Evolutionary conservation across 2,888 invertebrate genomes (phyloP).

Genomic region (Drosophila meridionalis): DNA sequence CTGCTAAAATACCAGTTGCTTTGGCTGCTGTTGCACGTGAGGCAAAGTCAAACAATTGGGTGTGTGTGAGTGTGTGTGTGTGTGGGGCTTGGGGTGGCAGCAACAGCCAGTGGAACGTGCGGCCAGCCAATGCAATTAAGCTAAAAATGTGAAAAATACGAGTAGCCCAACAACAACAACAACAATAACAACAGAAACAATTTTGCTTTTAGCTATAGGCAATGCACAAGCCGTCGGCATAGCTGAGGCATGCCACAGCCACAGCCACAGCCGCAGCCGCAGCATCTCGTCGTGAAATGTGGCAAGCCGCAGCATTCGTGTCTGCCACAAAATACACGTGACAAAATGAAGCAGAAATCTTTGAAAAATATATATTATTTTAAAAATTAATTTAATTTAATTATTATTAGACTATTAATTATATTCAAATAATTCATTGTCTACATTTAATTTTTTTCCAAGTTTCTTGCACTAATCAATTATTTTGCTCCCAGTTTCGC

Average conservation of each 20-base stretch:
- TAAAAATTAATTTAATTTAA: background rate
- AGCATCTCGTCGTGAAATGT: conserved; percentile 27
- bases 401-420: background rate
- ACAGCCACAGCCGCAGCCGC: conserved; percentile 16
- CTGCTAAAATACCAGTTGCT: conserved; percentile 73
- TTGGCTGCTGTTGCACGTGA: conserved; percentile 55
- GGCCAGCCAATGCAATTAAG: conserved; percentile 79
- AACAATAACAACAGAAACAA: conserved; percentile 4
- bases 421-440: no score
- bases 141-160: conserved; percentile 77
- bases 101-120: conserved; percentile 66
- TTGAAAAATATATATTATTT: background rate
- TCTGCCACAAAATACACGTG: conserved; percentile 23
- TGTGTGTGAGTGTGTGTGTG: background rate
- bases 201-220: conserved; percentile 4
- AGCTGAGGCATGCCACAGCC: conserved; percentile 23
- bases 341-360: background rate
- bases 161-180: conserved; percentile 26
- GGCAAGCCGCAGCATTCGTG: conserved; percentile 23
- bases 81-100: conserved; percentile 19
- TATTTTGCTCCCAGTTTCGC: background rate
- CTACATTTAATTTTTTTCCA: no score
- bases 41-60: conserved; percentile 70
- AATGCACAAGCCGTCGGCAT: conserved; percentile 22
- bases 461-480: no score